Conservation (phyloP, 2,888 invertebrate species). For the Drosophila nr. perissopoda region DNA sequence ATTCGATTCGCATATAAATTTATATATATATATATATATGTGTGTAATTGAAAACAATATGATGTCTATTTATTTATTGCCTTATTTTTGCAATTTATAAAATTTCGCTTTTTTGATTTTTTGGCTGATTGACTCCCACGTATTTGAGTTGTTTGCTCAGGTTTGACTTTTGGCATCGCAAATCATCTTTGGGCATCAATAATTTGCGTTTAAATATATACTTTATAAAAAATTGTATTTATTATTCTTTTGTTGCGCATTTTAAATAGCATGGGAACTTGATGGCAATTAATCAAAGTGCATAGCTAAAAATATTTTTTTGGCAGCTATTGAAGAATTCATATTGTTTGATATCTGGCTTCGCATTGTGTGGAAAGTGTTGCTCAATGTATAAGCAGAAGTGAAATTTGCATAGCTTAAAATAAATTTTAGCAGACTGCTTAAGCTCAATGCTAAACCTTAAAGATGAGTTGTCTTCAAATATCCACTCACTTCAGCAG, state of each 20-base stretch:
- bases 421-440: background rate
- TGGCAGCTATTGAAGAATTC: constrained; percentile 29
- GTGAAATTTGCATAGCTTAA: constrained; percentile 8
- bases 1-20: constrained; percentile 31
- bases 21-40: constrained; percentile 33
- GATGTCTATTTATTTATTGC: constrained; percentile 73
- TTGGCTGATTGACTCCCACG: constrained; percentile 74
- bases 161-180: constrained; percentile 68
- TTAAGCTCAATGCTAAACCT: background rate
- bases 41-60: constrained; percentile 76
- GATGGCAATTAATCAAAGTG: constrained; percentile 75
- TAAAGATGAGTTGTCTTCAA: constrained; percentile 16
- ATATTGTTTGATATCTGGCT: constrained; percentile 31
- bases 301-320: constrained; percentile 35
- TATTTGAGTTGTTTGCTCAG: constrained; percentile 25
- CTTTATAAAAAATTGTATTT: constrained; percentile 42
- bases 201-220: constrained; percentile 5
- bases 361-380: constrained; percentile 25
- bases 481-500: background rate
- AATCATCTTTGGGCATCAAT: constrained; percentile 68
- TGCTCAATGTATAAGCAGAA: constrained; percentile 4
- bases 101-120: constrained; percentile 58
- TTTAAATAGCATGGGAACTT: constrained; percentile 70
- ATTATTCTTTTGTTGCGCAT: constrained; percentile 70
- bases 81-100: constrained; percentile 21